Evolutionary conservation across 2,888 invertebrate genomes (phyloP).

Genomic region (Parapristionchus giblindavisi): DNA sequence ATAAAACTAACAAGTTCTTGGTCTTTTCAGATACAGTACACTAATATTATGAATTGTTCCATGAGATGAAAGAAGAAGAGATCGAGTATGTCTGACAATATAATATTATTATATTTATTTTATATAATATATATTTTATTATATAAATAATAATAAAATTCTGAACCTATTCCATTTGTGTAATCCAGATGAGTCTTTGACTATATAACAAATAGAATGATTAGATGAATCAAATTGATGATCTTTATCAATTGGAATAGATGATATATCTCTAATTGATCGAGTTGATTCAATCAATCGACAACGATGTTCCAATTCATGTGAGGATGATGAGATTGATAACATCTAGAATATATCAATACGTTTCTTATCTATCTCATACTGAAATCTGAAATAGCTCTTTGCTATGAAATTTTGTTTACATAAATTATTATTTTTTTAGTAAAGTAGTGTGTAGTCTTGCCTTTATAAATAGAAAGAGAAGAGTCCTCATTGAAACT

Average conservation of each 20-base stretch:
- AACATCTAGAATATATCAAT: constrained; percentile 3
- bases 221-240: neutral
- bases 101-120: neutral
- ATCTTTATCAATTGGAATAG: neutral
- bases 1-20: constrained; percentile 5
- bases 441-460: neutral
- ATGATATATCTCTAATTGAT: neutral
- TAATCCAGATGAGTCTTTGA: constrained; percentile 11
- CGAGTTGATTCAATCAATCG: neutral
- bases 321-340: neutral
- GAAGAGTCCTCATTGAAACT: neutral
- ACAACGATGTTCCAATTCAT: constrained; percentile 22
- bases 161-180: constrained; percentile 11
- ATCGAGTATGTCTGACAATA: constrained; percentile 11
- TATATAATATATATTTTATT: neutral
- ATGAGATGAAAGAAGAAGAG: constrained; percentile 4
- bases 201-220: constrained; percentile 11
- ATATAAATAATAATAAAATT: neutral
- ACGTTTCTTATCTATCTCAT: too few species aligned
- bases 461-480: neutral
- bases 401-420: too few species aligned
- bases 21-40: constrained; percentile 8
- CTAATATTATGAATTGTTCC: constrained; percentile 7
- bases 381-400: too few species aligned
- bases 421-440: too few species aligned